Base-by-base conservation (phyloP, 1,140 invertebrate genomes). In the Aphis craccivora region DNA sequence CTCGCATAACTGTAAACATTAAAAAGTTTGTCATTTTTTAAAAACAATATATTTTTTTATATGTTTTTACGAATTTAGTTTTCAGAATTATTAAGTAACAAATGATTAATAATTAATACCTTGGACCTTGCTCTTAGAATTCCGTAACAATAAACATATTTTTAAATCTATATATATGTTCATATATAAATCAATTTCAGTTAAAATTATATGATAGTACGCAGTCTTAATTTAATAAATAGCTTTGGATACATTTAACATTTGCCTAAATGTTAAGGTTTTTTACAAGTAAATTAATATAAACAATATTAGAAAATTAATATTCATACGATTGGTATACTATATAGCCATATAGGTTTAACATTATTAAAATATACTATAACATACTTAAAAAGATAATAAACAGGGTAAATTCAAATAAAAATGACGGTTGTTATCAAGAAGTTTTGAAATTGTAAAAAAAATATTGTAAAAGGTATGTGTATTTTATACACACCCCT, bases 1-100 rank as follows among this genome's bases (percentile, higher is more conserved):
- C 67, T 92, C 25, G 43, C 67, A 83, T 92, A 83, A 51, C 90
- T 92, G 76, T 35, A 25, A 83, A 51, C 20, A 83, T 23, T 30
- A 20, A 18, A 4, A 67, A 35, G 20, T 9, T 51, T 2, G n/a
- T 23, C 1, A 23, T 76, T 51, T 43, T 30, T 30, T 45, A 83
- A 81, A 22, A 37, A 30, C 22, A 43, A 84, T 84, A 43, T 40
- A 40, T 40, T 84, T 67, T 30, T 9, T 30, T 60, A 60, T 60
- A 67, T 9, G 4, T 67, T 67, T 67, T 1, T 30, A n/a, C 0
- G 9, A 30, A 67, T 67, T 67, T 30, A 67, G 25, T 67, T 67
- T 67, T 67, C 8, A 60, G 55, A 60, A 60, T 60, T 60, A 30
- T 8, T 9, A 3, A 67, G 9, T 67, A 9, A 5, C 5, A 30